Percentiles rank a stretch among this genome's conserved stretches.
Conservation (phyloP, 2,888 invertebrate genomes). For the Megaustenia siamemsis region DNA sequence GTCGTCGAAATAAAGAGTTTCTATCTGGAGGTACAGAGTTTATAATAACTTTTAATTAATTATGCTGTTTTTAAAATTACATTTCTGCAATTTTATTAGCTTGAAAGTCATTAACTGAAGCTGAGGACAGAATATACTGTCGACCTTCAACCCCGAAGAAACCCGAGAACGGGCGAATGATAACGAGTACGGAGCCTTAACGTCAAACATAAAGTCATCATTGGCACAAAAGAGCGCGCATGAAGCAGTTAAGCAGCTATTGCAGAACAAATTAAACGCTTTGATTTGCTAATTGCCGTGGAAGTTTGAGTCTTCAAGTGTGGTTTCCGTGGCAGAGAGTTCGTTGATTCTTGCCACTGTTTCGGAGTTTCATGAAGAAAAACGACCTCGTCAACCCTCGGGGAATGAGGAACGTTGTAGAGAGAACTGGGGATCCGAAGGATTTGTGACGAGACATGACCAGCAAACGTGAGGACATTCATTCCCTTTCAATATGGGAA, state of each 20-base stretch:
- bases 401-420: neutral
- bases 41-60: too few species aligned
- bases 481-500: neutral
- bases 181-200: slow-evolving; percentile 1
- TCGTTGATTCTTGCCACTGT: neutral
- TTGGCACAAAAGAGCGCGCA: neutral
- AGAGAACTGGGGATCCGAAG: neutral
- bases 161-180: neutral
- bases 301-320: neutral
- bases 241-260: slow-evolving; percentile 27
- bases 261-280: slow-evolving; percentile 37
- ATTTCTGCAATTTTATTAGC: neutral
- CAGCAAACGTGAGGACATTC: slow-evolving; percentile 7
- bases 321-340: neutral
- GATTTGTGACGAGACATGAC: slow-evolving; percentile 2
- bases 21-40: too few species aligned
- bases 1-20: too few species aligned
- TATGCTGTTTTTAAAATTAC: too few species aligned
- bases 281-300: slow-evolving; percentile 24
- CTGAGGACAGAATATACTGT: slow-evolving; percentile 2
- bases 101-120: neutral
- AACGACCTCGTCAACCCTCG: neutral
- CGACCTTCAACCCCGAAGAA: slow-evolving; percentile 17
- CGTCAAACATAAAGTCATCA: slow-evolving; percentile 31
- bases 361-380: neutral